phyloP scores from a whole-genome alignment of 2,113 vertebrate genomes.

The Melospiza melodia region DNA sequence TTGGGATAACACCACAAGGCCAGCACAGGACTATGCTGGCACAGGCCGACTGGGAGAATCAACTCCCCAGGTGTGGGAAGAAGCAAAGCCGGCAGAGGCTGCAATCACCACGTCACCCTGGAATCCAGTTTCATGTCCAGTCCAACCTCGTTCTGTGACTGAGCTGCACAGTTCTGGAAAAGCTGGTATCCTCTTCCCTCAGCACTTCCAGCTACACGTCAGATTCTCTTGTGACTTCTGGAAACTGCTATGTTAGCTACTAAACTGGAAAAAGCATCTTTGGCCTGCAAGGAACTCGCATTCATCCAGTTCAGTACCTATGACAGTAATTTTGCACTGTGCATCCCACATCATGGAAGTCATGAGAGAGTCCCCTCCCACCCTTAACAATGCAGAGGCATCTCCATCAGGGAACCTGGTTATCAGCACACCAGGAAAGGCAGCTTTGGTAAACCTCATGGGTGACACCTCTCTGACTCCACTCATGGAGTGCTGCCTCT shows the following conservation, averaged over 20 bases:
- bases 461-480: not conserved
- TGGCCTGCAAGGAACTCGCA: not conserved
- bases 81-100: not conserved
- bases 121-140: slow-evolving; percentile 62
- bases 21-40: not conserved
- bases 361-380: not conserved
- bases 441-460: not conserved
- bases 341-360: not conserved
- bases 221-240: not conserved
- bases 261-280: not conserved
- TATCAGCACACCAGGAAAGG: not conserved
- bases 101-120: slow-evolving; percentile 63
- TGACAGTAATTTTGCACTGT: not conserved
- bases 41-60: slow-evolving; percentile 19
- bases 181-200: slow-evolving; percentile 55
- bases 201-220: not conserved
- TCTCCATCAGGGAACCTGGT: not conserved
- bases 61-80: slow-evolving; percentile 52
- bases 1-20: slow-evolving; percentile 33
- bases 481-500: not conserved
- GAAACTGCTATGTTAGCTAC: not conserved
- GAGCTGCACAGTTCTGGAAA: slow-evolving; percentile 53
- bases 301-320: not conserved
- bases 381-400: not conserved
- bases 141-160: slow-evolving; percentile 35